Percentiles rank a stretch among this genome's conserved stretches.
These are phyloP conservation scores for Flexamia atlantica DNA, from an alignment of 2,888 invertebrate genomes.

Conservation along the genomic window DNA sequence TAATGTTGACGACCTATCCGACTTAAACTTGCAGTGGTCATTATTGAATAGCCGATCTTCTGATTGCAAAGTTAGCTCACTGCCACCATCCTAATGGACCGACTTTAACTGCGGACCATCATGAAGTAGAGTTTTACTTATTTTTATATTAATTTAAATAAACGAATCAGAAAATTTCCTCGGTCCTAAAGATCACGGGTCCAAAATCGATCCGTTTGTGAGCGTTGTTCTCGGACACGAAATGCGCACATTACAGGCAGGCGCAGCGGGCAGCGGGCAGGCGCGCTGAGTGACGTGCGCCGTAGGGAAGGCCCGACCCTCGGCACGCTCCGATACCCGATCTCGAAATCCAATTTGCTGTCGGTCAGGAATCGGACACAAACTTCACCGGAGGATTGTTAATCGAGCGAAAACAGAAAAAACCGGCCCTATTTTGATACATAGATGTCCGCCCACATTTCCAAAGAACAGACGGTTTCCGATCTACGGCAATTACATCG, in stretches of 20 bases:
- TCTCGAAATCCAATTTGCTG: conserved; percentile 55
- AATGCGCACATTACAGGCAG: conserved; percentile 12
- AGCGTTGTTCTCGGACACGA: not conserved
- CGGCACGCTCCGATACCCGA: conserved; percentile 37
- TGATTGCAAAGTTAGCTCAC: too few relatives aligned
- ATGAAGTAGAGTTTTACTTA: too few relatives aligned
- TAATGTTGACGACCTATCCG: too few relatives aligned
- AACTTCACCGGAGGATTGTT: conserved; percentile 56
- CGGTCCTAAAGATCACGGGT: too few relatives aligned
- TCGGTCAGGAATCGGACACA: conserved; percentile 53
- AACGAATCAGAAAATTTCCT: too few relatives aligned
- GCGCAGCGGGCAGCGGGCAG: conserved; percentile 13
- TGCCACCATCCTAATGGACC: too few relatives aligned
- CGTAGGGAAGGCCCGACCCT: not conserved
- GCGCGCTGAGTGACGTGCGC: conserved; percentile 23
- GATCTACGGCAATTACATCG: conserved; percentile 57
- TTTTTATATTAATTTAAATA: too few relatives aligned
- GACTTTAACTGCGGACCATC: too few relatives aligned
- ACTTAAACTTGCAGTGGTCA: too few relatives aligned
- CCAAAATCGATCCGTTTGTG: too few relatives aligned
- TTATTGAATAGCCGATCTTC: too few relatives aligned
- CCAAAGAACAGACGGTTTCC: conserved; percentile 57
- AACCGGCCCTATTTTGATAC: conserved; percentile 62
- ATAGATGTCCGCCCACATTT: conserved; percentile 62
- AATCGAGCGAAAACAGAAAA: conserved; percentile 60